Conservation (phyloP, 2,113 vertebrate genomes). For the Hassar affinis region DNA sequence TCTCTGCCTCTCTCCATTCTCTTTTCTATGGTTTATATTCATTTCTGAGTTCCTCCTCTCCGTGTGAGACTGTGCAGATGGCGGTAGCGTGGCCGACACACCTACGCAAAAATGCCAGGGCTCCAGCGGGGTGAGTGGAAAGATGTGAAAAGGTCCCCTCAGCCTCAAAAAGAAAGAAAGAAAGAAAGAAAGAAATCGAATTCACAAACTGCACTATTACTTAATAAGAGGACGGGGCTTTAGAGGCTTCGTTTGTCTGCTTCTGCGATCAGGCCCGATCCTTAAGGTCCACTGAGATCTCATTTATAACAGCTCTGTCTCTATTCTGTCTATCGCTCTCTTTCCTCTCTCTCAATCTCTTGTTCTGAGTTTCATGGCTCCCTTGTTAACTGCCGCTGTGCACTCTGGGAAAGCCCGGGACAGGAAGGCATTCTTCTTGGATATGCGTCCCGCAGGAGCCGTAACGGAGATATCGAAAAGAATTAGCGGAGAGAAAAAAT, state of each 20-base stretch:
- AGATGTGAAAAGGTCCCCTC: slow-evolving; percentile 30
- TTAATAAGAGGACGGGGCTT: slow-evolving; percentile 15
- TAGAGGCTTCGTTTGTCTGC: slow-evolving; percentile 20
- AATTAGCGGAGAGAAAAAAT: slow-evolving; percentile 19
- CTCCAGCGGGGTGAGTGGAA: slow-evolving; percentile 29
- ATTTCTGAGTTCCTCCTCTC: slow-evolving; percentile 57
- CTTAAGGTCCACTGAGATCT: slow-evolving; percentile 31
- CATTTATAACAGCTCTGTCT: slow-evolving; percentile 40
- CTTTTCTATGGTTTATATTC: slow-evolving; percentile 51
- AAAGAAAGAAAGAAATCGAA: not conserved
- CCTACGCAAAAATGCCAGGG: slow-evolving; percentile 38
- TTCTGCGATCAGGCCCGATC: slow-evolving; percentile 41
- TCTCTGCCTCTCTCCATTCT: slow-evolving; percentile 46
- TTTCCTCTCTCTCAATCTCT: not conserved
- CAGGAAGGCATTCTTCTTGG: slow-evolving; percentile 15
- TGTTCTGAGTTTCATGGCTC: slow-evolving; percentile 30
- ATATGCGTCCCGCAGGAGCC: slow-evolving; percentile 6
- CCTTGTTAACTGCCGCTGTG: slow-evolving; percentile 22
- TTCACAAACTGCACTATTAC: slow-evolving; percentile 3
- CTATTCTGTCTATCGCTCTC: slow-evolving; percentile 3
- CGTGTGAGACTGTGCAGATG: slow-evolving; percentile 62
- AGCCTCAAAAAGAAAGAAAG: not conserved
- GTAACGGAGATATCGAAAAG: slow-evolving; percentile 12
- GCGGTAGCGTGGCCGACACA: slow-evolving; percentile 29
- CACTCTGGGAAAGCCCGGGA: slow-evolving; percentile 31